Evolutionary conservation across 1,140 invertebrate species (phyloP).

Genomic region (Formica exsecta): DNA sequence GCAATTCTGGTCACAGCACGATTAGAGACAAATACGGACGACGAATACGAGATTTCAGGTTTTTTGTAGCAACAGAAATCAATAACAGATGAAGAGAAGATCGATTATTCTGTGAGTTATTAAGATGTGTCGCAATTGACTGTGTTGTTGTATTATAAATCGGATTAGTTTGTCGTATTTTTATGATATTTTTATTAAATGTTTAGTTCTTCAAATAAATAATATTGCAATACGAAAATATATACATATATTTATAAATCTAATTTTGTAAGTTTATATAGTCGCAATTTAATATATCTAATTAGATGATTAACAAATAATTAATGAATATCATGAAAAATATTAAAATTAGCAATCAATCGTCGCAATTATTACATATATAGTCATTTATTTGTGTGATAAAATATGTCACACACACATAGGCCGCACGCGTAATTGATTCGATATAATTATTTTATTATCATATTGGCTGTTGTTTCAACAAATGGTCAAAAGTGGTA

Average conservation of each 20-base stretch:
- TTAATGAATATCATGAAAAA: background rate
- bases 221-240: background rate
- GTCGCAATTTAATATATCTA: background rate
- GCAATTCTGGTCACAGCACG: background rate
- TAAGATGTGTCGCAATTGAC: background rate
- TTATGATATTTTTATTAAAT: conserved; percentile 7
- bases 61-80: background rate
- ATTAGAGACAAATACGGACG: conserved; percentile 31
- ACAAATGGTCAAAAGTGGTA: conserved; percentile 31
- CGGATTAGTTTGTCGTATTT: background rate
- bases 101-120: background rate
- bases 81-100: background rate
- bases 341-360: conserved; percentile 37
- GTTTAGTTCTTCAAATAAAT: background rate
- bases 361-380: background rate
- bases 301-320: conserved; percentile 15
- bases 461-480: conserved; percentile 1
- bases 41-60: conserved; percentile 37
- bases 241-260: background rate
- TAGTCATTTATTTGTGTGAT: too few species aligned
- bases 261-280: background rate
- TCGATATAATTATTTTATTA: conserved; percentile 56
- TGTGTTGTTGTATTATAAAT: background rate
- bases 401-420: background rate
- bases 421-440: conserved; percentile 28